Base-by-base conservation (phyloP, 2,888 invertebrate genomes). In the Magallana nippona region DNA sequence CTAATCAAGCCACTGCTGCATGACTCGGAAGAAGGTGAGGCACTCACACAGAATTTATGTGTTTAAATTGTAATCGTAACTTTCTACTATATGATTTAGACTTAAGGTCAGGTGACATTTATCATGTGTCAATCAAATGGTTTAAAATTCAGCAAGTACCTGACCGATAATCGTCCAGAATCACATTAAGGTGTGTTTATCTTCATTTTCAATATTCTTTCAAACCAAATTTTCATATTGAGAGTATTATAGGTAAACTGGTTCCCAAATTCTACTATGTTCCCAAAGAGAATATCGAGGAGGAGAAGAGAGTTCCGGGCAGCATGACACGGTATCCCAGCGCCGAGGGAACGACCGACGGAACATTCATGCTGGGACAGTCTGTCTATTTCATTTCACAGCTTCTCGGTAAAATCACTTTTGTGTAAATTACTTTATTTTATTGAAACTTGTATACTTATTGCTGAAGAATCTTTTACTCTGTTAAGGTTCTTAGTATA, bases 181-280 rank as follows among this genome's bases (percentile, higher is more conserved):
- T 44, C 44, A 44, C 44, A 44, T 44, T 44, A 44, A 44, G 5
- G 5, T 44, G 5, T 44, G 3, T 44, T 44, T 3, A 44, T 44
- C 44, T 44, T 44, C 5, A 44, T 44, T 44, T 44, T 44, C 44
- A 44, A 44, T 44, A 8, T 44, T 44, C 44, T 44, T 44, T 44
- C 44, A 44, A 44, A 44, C 5, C 44, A 44, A 5, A 44, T 44
- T 44, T 44, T 8, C 44, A 5, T 44, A 44, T 44, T 44, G 44
- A 44, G 44, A 44, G 44, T 44, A 71, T 94, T 95, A 78, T 93
- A 97, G 98, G 98, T 96, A 97, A 97, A 0, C 96, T 98, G 0
- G 96, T 99, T 87, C 98, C 99, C 0, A 98, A 97, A 97, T 99
- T 98, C 94, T 99, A 97, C 94, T 98, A 96, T 92, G 96, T 98